These are phyloP conservation scores for Microcebus lehilahytsara DNA, from an alignment of 2,113 vertebrate species.

Conservation along the genomic window DNA sequence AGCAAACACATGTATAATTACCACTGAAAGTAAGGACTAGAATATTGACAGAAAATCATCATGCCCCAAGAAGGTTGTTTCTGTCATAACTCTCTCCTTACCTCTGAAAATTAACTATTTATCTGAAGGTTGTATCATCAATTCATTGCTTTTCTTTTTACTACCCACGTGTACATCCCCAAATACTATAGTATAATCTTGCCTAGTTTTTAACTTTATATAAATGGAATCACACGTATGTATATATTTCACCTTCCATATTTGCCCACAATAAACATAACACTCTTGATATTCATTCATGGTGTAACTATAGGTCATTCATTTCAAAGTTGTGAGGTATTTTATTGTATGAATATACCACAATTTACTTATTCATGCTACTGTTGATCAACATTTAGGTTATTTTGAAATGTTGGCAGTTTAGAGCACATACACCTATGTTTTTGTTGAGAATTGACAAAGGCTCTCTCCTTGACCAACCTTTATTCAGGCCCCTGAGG, in stretches of 20 bases:
- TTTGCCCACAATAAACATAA: background rate
- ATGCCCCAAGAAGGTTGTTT: accelerated
- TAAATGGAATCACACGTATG: background rate
- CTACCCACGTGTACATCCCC: background rate
- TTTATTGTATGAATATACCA: background rate
- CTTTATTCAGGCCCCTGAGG: accelerated
- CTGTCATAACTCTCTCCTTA: background rate
- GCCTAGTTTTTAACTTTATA: background rate
- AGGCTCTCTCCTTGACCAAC: background rate
- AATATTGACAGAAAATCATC: background rate
- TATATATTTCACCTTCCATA: background rate
- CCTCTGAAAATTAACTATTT: background rate
- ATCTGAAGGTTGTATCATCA: background rate
- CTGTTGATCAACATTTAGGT: background rate
- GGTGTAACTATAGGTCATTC: background rate
- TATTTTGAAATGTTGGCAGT: background rate
- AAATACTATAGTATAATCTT: background rate
- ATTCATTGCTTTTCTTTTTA: background rate
- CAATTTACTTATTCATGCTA: background rate
- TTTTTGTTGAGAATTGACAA: background rate
- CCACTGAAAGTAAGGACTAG: background rate
- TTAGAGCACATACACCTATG: accelerated
- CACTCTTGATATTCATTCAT: background rate
- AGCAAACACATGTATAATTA: too few relatives aligned
- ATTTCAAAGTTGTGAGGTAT: background rate